These are phyloP conservation scores for Aphelenchoides besseyi DNA, from an alignment of 1,140 invertebrate species.

Conservation along the genomic window DNA sequence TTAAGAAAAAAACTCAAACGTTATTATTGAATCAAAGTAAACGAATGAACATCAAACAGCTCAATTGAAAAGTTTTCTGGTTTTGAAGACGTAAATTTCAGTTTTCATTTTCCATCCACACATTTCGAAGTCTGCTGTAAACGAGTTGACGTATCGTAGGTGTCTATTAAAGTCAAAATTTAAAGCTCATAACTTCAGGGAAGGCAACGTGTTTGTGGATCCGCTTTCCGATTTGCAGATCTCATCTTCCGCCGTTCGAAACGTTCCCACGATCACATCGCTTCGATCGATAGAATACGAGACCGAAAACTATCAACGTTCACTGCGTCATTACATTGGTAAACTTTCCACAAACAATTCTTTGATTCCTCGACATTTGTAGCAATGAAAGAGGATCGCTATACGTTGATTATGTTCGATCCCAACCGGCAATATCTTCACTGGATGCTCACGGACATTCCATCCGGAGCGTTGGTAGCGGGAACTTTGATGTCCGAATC, in stretches of 20 bases:
- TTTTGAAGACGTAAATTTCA: no score
- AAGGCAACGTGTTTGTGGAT: slow-evolving; percentile 45
- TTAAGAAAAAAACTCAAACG: no score
- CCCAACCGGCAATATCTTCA: slow-evolving; percentile 40
- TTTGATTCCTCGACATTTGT: slow-evolving; percentile 26
- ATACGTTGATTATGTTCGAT: slow-evolving; percentile 53
- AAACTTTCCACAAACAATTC: background rate
- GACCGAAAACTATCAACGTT: slow-evolving; percentile 50
- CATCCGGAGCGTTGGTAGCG: slow-evolving; percentile 42
- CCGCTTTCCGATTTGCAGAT: slow-evolving; percentile 42
- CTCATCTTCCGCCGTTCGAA: slow-evolving; percentile 38
- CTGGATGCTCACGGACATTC: slow-evolving; percentile 55
- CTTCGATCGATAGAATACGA: slow-evolving; percentile 34
- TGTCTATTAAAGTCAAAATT: slow-evolving; percentile 6
- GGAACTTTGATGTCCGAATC: slow-evolving; percentile 36
- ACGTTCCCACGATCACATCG: slow-evolving; percentile 46
- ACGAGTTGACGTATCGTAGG: slow-evolving; percentile 36
- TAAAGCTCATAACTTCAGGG: slow-evolving; percentile 34
- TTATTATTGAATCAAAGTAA: no score
- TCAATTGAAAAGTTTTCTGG: no score
- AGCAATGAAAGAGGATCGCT: slow-evolving; percentile 55
- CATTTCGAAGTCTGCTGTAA: slow-evolving; percentile 43
- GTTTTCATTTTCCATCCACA: slow-evolving; percentile 24
- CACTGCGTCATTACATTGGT: slow-evolving; percentile 55
- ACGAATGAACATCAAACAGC: no score